Evolutionary conservation across 2,113 vertebrate genomes (phyloP).

Genomic region (Thymallus thymallus): DNA sequence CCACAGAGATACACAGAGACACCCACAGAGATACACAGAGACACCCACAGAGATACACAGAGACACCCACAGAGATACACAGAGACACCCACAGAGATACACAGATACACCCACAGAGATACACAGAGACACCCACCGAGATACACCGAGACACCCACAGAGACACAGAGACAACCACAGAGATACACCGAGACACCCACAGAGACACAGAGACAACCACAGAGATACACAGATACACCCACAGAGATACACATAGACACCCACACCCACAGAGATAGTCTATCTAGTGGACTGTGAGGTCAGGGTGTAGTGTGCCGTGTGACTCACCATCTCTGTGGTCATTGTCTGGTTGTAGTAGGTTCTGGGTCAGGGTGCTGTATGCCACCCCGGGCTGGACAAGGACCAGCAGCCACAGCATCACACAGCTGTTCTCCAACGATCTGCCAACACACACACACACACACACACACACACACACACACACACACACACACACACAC

Average conservation of each 20-base stretch:
- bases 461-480: slow-evolving; percentile 2
- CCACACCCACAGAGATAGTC: too few relatives aligned
- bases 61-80: too few relatives aligned
- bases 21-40: too few relatives aligned
- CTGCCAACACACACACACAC: slow-evolving; percentile 9
- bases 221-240: too few relatives aligned
- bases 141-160: too few relatives aligned
- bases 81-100: too few relatives aligned
- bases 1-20: too few relatives aligned
- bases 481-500: too few relatives aligned
- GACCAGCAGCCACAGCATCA: slow-evolving; percentile 33
- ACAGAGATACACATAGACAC: background rate
- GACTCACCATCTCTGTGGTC: slow-evolving; percentile 17
- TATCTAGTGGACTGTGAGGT: background rate
- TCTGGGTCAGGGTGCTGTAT: background rate
- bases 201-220: too few relatives aligned
- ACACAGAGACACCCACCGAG: background rate
- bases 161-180: too few relatives aligned
- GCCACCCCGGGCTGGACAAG: slow-evolving; percentile 20
- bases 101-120: background rate
- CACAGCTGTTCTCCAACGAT: background rate
- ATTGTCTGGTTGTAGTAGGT: background rate
- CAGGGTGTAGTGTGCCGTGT: background rate
- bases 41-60: too few relatives aligned
- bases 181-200: too few relatives aligned